Percentiles rank a stretch among this genome's conserved stretches.
Conservation (phyloP, 2,888 invertebrate species). For the Hirtodrosophila alboralis region DNA sequence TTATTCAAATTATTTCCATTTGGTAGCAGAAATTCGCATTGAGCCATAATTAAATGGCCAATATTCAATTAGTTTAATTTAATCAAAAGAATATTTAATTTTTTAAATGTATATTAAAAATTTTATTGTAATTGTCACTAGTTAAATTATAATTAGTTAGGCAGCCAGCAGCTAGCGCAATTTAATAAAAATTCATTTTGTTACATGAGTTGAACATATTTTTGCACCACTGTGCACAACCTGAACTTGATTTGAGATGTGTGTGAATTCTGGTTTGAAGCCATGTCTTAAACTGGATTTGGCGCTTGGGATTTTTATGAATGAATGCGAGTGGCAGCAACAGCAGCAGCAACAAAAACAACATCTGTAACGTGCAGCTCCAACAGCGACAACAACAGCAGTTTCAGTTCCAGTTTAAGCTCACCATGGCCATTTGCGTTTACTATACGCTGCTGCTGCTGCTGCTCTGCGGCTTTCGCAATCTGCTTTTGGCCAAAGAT, state of each 20-base stretch:
- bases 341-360: slow-evolving; percentile 27
- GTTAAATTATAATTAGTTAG: too few relatives aligned
- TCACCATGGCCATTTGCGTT: slow-evolving; percentile 72
- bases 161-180: too few relatives aligned
- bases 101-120: too few relatives aligned
- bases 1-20: too few relatives aligned
- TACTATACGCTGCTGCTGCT: slow-evolving; percentile 54
- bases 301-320: slow-evolving; percentile 79
- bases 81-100: too few relatives aligned
- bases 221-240: slow-evolving; percentile 43
- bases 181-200: too few relatives aligned
- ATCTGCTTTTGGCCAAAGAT: slow-evolving; percentile 63
- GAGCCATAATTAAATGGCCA: too few relatives aligned
- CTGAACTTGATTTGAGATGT: slow-evolving; percentile 59
- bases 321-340: slow-evolving; percentile 68
- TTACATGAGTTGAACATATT: background rate
- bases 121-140: too few relatives aligned
- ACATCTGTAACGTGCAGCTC: slow-evolving; percentile 10
- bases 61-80: too few relatives aligned
- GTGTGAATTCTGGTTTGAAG: slow-evolving; percentile 74
- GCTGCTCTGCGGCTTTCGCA: slow-evolving; percentile 62
- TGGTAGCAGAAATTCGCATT: too few relatives aligned
- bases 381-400: slow-evolving; percentile 30
- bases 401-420: slow-evolving; percentile 42
- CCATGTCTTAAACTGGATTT: slow-evolving; percentile 76